Evolutionary conservation across 2,888 invertebrate genomes (phyloP).

Genomic region (Scaptomyza caliginosa): DNA sequence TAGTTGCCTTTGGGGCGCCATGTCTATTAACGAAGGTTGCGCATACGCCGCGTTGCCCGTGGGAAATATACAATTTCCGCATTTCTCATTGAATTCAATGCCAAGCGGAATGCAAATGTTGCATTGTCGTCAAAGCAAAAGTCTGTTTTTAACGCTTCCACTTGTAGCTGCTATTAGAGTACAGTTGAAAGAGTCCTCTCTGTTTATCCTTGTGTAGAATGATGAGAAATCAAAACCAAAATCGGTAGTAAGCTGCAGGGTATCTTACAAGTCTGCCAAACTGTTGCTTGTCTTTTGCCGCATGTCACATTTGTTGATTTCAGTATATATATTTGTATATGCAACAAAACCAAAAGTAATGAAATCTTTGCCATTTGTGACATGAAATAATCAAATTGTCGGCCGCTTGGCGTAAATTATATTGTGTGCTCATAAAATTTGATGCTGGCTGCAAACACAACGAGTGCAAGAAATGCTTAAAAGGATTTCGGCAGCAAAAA

Average conservation of each 20-base stretch:
- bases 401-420: conserved; percentile 28
- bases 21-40: conserved; percentile 38
- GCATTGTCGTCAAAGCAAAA: conserved; percentile 48
- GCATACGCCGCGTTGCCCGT: conserved; percentile 51
- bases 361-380: conserved; percentile 60
- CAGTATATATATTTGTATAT: conserved; percentile 68
- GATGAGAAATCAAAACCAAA: too few relatives aligned
- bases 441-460: neutral
- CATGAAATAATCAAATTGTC: conserved; percentile 74
- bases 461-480: conserved; percentile 17
- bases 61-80: neutral
- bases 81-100: conserved; percentile 10
- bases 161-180: too few relatives aligned
- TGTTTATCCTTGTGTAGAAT: too few relatives aligned
- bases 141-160: too few relatives aligned
- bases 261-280: conserved; percentile 7
- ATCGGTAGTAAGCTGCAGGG: too few relatives aligned
- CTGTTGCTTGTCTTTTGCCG: conserved; percentile 34
- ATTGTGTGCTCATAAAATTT: conserved; percentile 16
- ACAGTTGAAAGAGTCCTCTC: too few relatives aligned
- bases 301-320: conserved; percentile 44
- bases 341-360: conserved; percentile 1
- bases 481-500: conserved; percentile 24
- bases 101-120: conserved; percentile 34
- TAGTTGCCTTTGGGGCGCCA: conserved; percentile 24